phyloP scores from a whole-genome alignment of 2,797 vertebrate species.

The Phyllotis vaccarum region DNA sequence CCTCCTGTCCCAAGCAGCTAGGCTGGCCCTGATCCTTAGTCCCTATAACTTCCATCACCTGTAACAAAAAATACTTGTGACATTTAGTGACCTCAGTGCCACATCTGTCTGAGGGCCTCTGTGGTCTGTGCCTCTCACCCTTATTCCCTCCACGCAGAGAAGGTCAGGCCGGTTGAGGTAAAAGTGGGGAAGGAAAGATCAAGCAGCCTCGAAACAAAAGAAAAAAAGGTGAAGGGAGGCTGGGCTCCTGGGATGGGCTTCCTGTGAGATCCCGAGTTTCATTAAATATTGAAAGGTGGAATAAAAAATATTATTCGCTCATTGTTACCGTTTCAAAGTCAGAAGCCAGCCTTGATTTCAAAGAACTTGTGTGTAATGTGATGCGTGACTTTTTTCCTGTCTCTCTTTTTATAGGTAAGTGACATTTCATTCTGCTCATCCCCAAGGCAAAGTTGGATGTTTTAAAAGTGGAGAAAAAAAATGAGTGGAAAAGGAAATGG shows the following conservation, averaged over 20 bases:
- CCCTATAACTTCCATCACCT: neutral
- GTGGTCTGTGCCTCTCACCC: neutral
- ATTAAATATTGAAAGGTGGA: slow-evolving; percentile 80
- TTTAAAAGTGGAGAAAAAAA: slow-evolving; percentile 75
- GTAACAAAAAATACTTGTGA: neutral
- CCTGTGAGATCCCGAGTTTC: slow-evolving; percentile 76
- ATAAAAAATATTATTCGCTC: slow-evolving; percentile 80
- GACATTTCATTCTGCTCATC: slow-evolving; percentile 87
- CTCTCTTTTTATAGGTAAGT: slow-evolving; percentile 87
- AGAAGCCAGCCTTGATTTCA: slow-evolving; percentile 87
- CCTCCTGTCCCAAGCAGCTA: neutral
- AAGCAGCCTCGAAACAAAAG: neutral
- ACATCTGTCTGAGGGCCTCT: neutral
- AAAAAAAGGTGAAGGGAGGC: neutral
- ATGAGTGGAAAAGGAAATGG: slow-evolving; percentile 70
- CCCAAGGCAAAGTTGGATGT: slow-evolving; percentile 86
- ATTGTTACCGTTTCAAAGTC: slow-evolving; percentile 87
- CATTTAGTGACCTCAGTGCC: neutral
- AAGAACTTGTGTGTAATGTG: slow-evolving; percentile 80
- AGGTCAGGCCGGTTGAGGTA: neutral
- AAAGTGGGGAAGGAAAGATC: neutral
- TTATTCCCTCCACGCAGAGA: neutral
- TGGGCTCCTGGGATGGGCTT: slow-evolving; percentile 52
- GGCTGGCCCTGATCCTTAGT: neutral
- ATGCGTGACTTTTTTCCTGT: slow-evolving; percentile 79